Base-by-base conservation (phyloP, 2,888 invertebrate species). In the Deilephila porcellus region DNA sequence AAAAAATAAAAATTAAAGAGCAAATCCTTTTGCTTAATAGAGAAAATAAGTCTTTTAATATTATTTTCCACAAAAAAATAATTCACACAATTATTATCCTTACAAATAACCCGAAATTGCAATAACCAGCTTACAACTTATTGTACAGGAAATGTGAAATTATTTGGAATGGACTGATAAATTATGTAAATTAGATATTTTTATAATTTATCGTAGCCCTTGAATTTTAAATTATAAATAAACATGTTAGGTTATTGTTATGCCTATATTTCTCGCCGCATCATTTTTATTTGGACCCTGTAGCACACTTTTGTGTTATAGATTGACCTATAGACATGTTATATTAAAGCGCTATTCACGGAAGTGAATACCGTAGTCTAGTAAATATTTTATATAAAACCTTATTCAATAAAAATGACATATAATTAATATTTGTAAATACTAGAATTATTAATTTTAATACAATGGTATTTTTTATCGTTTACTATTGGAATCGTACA, bases 131-230 rank as follows among this genome's bases (percentile, higher is more conserved):
- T 56, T 53, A 17, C 6, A 53, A 53, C 4, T 14, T 56, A n/a
- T 52, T 52, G 11, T 17, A 56, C n/a, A 19, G 14, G 19, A 17
- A 29, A 6, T 19, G 62, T 17, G 6, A 34, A 34, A 34, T 63
- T 19, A 17, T 60, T 25, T 29, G 11, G 29, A 60, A 20, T 25
- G 60, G 29, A 32, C 29, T 62, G 19, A 62, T 32, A 32, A 62
- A 34, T 37, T 34, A 63, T 63, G n/a, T 63, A 14, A 34, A n/a
- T 63, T 63, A 34, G n/a, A 8, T 63, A n/a, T 37, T 32, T 60
- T 74, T 81, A 83, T 83, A 45, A 45, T 45, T 14, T 45, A 45
- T 45, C 45, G 14, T 45, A 1, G 45, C 14, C 45, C 45, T 45
- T 3, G 1, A 32, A 5, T 14, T 45, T 45, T 45, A 45, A 45